Evolutionary conservation across 2,113 vertebrate genomes (phyloP).

Genomic region (Callospermophilus lateralis): DNA sequence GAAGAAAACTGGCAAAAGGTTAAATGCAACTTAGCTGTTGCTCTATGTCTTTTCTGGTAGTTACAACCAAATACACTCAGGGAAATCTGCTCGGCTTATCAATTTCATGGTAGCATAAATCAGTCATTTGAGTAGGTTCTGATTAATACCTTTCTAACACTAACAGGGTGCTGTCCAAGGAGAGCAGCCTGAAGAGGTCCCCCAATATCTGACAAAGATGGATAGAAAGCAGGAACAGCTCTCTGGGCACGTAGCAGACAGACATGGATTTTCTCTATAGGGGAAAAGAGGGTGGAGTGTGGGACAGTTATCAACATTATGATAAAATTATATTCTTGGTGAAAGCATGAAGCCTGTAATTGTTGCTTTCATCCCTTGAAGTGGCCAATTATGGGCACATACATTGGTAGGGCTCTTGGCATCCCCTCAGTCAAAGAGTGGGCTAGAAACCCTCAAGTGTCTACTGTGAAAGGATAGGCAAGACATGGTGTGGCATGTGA

Average conservation of each 20-base stretch:
- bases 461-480: slow-evolving; percentile 13
- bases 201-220: not conserved
- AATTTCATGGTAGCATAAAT: slow-evolving; percentile 58
- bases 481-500: not conserved
- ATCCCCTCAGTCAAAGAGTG: not conserved
- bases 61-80: slow-evolving; percentile 21
- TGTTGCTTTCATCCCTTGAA: slow-evolving; percentile 69
- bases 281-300: not conserved
- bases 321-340: slow-evolving; percentile 67
- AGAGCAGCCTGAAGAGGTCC: not conserved
- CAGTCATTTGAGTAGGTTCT: slow-evolving; percentile 2
- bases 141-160: slow-evolving; percentile 27
- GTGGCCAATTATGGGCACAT: not conserved
- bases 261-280: not conserved
- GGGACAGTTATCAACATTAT: slow-evolving; percentile 63
- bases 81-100: slow-evolving; percentile 42
- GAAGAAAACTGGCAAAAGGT: not conserved
- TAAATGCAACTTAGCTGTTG: not conserved
- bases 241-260: not conserved
- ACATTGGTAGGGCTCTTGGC: slow-evolving; percentile 23
- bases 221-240: not conserved
- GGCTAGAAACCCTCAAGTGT: not conserved
- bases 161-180: not conserved
- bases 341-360: slow-evolving; percentile 60
- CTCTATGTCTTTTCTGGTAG: slow-evolving; percentile 26